Base-by-base conservation (phyloP, 2,888 invertebrate genomes). In the Macroteleia sp. region DNA sequence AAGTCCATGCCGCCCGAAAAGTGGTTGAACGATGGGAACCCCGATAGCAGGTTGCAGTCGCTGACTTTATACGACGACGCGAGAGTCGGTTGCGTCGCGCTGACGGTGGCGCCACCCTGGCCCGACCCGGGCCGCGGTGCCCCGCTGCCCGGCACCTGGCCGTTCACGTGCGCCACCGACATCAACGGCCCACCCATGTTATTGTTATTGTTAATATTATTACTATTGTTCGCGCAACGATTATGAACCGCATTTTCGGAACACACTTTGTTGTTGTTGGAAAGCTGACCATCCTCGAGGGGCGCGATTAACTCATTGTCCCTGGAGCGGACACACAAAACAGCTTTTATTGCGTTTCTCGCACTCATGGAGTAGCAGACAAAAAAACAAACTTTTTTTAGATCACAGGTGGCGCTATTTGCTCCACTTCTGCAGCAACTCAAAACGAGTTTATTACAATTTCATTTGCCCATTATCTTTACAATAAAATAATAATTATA, bases 111-210 rank as follows among this genome's bases (percentile, higher is more conserved):
- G 16, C 46, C 46, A 0, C 50, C 25, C 86, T 71, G 85, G 46
- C 34, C 46, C 19, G 56, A 12, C 32, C 52, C 46, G 28, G 56
- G 17, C 32, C 52, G 50, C 62, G 42, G 6, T 1, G 17, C 17
- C 9, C 48, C 86, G 82, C 88, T 87, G 85, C 86, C 89, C 85
- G 56, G 9, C 25, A 90, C 87, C 87, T 90, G 90, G 62, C 96
- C 96, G 92, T 96, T 96, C 81, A 95, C 93, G 78, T 95, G 93
- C 17, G 76, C 80, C 82, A 93, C 92, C 59, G 95, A 94, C 95
- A 96, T 95, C 80, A 95, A 92, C 17, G 96, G 96, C 6, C 95
- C 95, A 80, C 95, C 95, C 80, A 95, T 93, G 88, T 90, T 91
- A 88, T 90, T 91, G 87, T 90, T 90, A 88, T 89, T 90, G 81